phyloP scores from a whole-genome alignment of 2,113 vertebrate genomes.

The Ictidomys tridecemlineatus region DNA sequence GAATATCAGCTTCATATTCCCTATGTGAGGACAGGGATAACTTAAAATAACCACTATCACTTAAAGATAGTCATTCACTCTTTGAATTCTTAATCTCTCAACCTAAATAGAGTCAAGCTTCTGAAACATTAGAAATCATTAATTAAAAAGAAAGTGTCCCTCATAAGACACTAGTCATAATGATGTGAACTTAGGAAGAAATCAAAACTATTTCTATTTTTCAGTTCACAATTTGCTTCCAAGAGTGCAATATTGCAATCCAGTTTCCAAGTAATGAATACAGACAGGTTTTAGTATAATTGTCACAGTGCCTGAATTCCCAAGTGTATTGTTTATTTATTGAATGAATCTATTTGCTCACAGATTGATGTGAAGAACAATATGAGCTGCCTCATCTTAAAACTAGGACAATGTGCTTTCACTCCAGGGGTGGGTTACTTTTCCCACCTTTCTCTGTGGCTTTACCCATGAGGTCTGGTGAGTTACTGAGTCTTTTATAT shows the following conservation, averaged over 20 bases:
- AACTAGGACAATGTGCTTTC: background rate
- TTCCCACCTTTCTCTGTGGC: background rate
- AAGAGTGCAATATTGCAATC: background rate
- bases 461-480: background rate
- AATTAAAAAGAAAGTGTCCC: background rate
- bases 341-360: constrained; percentile 27
- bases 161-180: background rate
- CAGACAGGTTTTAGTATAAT: background rate
- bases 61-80: constrained; percentile 40
- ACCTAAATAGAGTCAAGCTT: constrained; percentile 2
- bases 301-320: background rate
- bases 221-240: background rate
- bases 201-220: constrained; percentile 3
- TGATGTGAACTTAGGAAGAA: constrained; percentile 30
- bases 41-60: background rate
- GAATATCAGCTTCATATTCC: background rate
- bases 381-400: background rate
- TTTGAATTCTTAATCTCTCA: constrained; percentile 18
- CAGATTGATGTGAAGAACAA: constrained; percentile 7
- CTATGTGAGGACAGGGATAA: background rate
- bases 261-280: constrained; percentile 19
- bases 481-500: background rate
- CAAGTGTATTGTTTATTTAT: constrained; percentile 44
- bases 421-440: background rate
- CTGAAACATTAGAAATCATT: background rate